These are phyloP conservation scores for Vicugna pacos DNA, from an alignment of 2,113 vertebrate genomes.

Conservation along the genomic window DNA sequence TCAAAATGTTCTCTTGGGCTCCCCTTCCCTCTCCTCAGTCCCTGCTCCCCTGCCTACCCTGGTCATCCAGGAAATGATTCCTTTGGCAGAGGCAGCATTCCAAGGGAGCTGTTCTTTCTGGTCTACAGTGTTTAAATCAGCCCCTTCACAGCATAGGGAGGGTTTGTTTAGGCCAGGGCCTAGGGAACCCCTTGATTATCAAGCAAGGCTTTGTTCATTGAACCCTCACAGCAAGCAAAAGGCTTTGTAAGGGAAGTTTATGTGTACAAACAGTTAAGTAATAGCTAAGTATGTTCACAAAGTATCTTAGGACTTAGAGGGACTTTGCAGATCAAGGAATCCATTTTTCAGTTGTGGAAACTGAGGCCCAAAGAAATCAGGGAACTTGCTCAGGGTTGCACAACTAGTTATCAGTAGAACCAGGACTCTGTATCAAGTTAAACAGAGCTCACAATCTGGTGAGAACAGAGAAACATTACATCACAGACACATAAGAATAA, in stretches of 20 bases:
- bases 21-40: background rate
- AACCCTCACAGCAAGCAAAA: slow-evolving; percentile 36
- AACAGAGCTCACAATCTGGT: slow-evolving; percentile 9
- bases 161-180: background rate
- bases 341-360: slow-evolving; percentile 39
- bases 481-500: slow-evolving; percentile 1
- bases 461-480: background rate
- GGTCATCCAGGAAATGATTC: slow-evolving; percentile 9
- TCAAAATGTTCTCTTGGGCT: background rate
- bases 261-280: slow-evolving; percentile 7
- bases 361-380: slow-evolving; percentile 30
- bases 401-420: slow-evolving; percentile 38
- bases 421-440: background rate
- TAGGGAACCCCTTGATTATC: background rate
- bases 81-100: background rate
- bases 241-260: background rate
- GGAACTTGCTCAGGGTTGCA: slow-evolving; percentile 3
- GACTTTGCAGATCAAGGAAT: slow-evolving; percentile 22
- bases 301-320: background rate
- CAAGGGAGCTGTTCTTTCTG: background rate
- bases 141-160: background rate
- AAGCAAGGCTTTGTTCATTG: background rate
- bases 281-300: slow-evolving; percentile 27
- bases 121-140: background rate
- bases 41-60: background rate